Evolutionary conservation across 2,888 invertebrate genomes (phyloP).

Genomic region (Aproaerema taeniolella): DNA sequence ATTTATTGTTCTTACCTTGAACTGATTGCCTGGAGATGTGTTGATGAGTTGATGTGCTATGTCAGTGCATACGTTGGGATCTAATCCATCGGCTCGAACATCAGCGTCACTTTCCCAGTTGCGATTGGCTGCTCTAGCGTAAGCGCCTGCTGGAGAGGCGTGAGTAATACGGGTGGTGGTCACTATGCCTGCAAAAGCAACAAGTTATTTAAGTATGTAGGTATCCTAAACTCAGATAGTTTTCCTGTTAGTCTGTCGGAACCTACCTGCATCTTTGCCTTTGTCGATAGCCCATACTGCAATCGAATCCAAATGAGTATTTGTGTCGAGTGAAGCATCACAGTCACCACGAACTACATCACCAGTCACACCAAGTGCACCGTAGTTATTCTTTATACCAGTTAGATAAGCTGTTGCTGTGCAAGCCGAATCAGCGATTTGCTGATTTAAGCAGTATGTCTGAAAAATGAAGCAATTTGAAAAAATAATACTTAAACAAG

Average conservation of each 20-base stretch:
- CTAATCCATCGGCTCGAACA: conserved; percentile 47
- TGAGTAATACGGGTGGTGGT: conserved; percentile 87
- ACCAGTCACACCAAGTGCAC: conserved; percentile 80
- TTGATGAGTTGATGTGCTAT: conserved; percentile 84
- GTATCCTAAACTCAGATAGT: too few species aligned
- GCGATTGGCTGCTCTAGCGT: conserved; percentile 80
- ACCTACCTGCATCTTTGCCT: conserved; percentile 46
- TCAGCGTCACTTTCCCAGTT: conserved; percentile 82
- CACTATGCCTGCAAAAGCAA: conserved; percentile 72
- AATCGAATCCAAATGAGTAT: conserved; percentile 79
- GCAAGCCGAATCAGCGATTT: conserved; percentile 84
- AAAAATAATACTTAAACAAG: neutral
- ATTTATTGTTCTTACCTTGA: conserved; percentile 77
- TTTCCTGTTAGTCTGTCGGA: too few species aligned
- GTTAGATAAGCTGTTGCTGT: conserved; percentile 81
- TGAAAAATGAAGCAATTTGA: conserved; percentile 21
- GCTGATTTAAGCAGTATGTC: conserved; percentile 76
- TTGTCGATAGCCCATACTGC: conserved; percentile 79
- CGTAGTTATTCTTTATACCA: conserved; percentile 81
- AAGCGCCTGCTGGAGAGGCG: conserved; percentile 84
- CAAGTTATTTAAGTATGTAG: too few species aligned
- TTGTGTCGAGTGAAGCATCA: conserved; percentile 59
- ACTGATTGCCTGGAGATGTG: conserved; percentile 78
- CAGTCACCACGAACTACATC: conserved; percentile 78
- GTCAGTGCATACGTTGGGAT: conserved; percentile 77